A percentile compares a stretch with the other conserved stretches of the same genome.
phyloP scores from a whole-genome alignment of 2,888 invertebrate genomes.

The Molanna angustata region DNA sequence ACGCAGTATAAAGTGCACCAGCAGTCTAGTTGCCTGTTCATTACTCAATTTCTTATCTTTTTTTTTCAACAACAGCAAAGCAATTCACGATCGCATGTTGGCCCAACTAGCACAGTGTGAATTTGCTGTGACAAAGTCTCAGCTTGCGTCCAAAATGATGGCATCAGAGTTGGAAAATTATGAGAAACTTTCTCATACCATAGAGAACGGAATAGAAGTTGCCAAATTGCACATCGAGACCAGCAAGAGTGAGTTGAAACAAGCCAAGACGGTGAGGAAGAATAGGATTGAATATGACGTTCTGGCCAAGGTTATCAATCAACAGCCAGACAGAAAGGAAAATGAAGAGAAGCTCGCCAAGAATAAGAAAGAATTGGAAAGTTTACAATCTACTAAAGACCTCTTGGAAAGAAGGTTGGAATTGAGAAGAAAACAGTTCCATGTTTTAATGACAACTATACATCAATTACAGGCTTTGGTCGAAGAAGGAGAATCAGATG shows the following conservation, averaged over 20 bases:
- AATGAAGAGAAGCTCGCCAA: conserved; percentile 67
- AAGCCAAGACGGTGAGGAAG: conserved; percentile 83
- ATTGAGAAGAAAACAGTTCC: conserved; percentile 83
- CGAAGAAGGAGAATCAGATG: conserved; percentile 65
- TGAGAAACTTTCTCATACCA: conserved; percentile 69
- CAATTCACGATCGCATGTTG: conserved; percentile 75
- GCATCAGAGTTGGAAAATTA: conserved; percentile 81
- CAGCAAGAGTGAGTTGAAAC: conserved; percentile 75
- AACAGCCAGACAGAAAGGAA: conserved; percentile 85
- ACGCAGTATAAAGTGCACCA: too few relatives aligned
- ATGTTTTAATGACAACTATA: conserved; percentile 82
- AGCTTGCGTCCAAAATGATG: conserved; percentile 77
- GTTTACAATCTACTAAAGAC: conserved; percentile 67
- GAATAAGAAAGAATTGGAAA: conserved; percentile 70
- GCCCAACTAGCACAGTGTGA: conserved; percentile 85
- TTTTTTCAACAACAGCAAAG: conserved; percentile 50
- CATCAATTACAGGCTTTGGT: conserved; percentile 79
- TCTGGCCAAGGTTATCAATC: conserved; percentile 84
- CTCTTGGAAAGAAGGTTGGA: conserved; percentile 75
- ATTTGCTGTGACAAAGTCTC: conserved; percentile 81
- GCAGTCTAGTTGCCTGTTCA: too few relatives aligned
- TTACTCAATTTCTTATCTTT: background rate
- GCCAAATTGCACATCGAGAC: conserved; percentile 79
- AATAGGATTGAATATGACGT: conserved; percentile 93
- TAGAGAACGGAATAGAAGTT: conserved; percentile 74